phyloP scores from a whole-genome alignment of 23 tunicate genomes.

The Corella eumyota region DNA sequence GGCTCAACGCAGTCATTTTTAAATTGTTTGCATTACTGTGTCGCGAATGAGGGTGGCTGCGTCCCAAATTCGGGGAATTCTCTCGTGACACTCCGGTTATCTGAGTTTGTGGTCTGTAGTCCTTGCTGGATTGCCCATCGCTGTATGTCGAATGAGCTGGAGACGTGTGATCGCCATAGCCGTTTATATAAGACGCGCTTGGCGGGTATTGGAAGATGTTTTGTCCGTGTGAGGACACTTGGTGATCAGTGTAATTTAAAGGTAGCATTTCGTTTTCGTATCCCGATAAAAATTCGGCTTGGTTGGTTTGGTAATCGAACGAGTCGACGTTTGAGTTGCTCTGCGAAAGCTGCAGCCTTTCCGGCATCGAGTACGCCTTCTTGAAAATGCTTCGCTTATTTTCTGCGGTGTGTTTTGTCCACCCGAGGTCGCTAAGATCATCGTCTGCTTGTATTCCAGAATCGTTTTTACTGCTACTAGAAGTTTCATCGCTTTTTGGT shows the following conservation, averaged over 20 bases:
- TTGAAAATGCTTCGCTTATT: constrained; percentile 30
- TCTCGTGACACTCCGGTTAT: no score
- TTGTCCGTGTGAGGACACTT: no score
- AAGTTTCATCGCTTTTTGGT: neutral
- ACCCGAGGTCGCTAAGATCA: neutral
- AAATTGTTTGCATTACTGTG: no score
- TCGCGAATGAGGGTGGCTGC: no score
- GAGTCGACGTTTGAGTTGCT: constrained; percentile 21
- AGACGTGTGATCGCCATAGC: no score
- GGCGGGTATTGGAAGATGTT: no score
- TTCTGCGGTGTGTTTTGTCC: constrained; percentile 27
- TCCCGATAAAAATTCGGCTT: constrained; percentile 28
- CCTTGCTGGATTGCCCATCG: no score
- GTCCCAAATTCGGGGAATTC: no score
- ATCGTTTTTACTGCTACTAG: neutral
- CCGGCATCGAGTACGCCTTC: constrained; percentile 40
- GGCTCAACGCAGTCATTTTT: constrained; percentile 24
- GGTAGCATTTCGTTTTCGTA: constrained; percentile 73
- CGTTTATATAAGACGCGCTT: no score
- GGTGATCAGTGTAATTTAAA: no score
- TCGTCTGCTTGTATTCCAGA: neutral
- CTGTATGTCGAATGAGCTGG: no score
- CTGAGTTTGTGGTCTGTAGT: no score
- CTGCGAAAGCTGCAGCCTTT: neutral
- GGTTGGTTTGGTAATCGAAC: constrained; percentile 34